A percentile compares a stretch with the other conserved stretches of the same genome.
phyloP scores from a whole-genome alignment of 2,113 vertebrate genomes.

The Calidris pygmaea region DNA sequence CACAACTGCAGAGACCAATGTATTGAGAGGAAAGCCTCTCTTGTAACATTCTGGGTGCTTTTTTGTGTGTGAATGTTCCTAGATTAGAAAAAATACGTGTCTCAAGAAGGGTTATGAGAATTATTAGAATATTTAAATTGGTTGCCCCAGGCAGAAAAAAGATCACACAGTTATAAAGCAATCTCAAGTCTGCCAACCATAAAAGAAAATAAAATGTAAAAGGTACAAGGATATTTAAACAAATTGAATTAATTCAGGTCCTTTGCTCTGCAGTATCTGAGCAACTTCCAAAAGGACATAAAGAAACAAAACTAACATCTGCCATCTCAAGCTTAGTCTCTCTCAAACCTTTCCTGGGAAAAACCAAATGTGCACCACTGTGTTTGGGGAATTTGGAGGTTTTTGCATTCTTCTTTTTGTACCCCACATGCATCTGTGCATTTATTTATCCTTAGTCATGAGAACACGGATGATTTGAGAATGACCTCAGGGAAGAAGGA shows the following conservation, averaged over 20 bases:
- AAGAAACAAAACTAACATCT: not conserved
- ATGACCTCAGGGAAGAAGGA: not conserved
- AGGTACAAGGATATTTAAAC: not conserved
- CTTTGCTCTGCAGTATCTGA: not conserved
- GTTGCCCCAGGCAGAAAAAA: not conserved
- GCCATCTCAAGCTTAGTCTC: not conserved
- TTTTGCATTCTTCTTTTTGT: not conserved
- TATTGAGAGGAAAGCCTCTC: not conserved
- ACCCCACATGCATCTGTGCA: not conserved
- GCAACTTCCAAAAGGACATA: not conserved
- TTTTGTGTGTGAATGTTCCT: not conserved
- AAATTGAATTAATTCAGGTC: not conserved
- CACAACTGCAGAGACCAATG: not conserved
- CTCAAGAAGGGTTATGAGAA: not conserved
- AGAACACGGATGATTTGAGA: conserved; percentile 7
- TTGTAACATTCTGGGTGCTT: not conserved
- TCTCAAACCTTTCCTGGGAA: not conserved
- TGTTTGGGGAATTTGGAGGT: not conserved
- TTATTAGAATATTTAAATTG: conserved; percentile 7
- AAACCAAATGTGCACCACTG: not conserved
- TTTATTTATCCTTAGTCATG: conserved; percentile 34
- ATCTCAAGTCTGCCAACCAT: not conserved
- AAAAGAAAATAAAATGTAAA: not conserved
- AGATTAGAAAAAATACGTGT: not conserved
- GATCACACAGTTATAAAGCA: not conserved